A percentile compares a stretch with the other conserved stretches of the same genome.
Conservation (phyloP, 2,113 vertebrate genomes). For the Cheilinus undulatus region DNA sequence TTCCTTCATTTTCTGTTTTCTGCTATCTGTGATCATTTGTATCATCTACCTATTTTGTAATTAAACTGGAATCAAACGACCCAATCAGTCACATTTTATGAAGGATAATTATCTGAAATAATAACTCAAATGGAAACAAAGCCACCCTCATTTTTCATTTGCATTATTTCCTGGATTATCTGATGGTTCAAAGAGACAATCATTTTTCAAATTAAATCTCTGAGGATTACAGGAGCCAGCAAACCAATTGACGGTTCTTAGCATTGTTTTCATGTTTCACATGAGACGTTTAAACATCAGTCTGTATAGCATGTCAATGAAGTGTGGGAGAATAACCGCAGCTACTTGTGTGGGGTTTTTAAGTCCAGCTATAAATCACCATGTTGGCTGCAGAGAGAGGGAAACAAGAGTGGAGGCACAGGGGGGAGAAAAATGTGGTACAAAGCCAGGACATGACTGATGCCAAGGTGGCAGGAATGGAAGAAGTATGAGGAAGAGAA, state of each 20-base stretch:
- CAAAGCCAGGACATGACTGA: conserved; percentile 55
- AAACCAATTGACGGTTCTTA: neutral
- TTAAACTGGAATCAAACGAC: neutral
- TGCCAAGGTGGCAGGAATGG: conserved; percentile 62
- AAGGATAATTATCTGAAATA: conserved; percentile 12
- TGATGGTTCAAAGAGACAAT: conserved; percentile 30
- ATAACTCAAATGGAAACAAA: conserved; percentile 40
- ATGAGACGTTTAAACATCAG: neutral
- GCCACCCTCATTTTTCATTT: conserved; percentile 40
- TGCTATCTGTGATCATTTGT: neutral
- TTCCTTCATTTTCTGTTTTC: too few species aligned
- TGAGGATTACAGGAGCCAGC: conserved; percentile 19
- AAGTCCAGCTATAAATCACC: conserved; percentile 46
- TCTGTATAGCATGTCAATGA: neutral
- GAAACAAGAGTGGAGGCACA: neutral
- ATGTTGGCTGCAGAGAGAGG: conserved; percentile 20
- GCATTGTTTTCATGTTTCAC: conserved; percentile 26
- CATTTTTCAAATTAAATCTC: conserved; percentile 43
- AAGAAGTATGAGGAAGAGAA: conserved; percentile 36
- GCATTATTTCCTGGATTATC: conserved; percentile 49
- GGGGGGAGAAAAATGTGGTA: conserved; percentile 25
- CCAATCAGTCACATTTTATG: conserved; percentile 2
- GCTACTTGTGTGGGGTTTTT: conserved; percentile 30
- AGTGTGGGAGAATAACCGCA: conserved; percentile 20
- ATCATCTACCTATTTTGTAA: neutral